These are phyloP conservation scores for Brachionus rotundiformis DNA, from an alignment of 1,140 invertebrate genomes.

Conservation along the genomic window DNA sequence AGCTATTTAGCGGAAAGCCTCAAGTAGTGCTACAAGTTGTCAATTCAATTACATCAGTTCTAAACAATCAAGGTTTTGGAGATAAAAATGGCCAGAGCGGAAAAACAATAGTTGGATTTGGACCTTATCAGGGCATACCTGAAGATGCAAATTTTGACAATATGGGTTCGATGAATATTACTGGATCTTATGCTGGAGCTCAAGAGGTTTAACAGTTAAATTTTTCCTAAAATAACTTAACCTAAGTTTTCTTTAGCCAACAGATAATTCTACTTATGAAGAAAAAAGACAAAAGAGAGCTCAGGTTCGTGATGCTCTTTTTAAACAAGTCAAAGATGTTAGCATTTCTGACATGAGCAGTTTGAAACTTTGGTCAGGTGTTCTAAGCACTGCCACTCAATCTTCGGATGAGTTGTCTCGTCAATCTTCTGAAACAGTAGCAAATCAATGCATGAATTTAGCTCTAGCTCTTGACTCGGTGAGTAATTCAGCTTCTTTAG, in stretches of 20 bases:
- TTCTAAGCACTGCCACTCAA: background rate
- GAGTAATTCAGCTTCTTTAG: background rate
- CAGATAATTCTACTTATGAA: constrained; percentile 13
- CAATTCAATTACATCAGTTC: constrained; percentile 40
- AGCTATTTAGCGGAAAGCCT: constrained; percentile 16
- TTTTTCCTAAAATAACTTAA: background rate
- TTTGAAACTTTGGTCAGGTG: constrained; percentile 7
- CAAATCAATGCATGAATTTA: constrained; percentile 17
- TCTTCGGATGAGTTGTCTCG: constrained; percentile 30
- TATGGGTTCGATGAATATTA: background rate
- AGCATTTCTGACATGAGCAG: constrained; percentile 28
- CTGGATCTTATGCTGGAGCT: background rate
- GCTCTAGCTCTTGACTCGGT: background rate
- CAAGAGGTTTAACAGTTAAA: background rate
- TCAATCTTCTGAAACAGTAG: background rate
- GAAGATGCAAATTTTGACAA: constrained; percentile 25
- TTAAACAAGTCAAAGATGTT: background rate
- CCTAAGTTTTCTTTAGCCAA: background rate
- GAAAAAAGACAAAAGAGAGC: constrained; percentile 16
- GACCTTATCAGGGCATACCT: constrained; percentile 22
- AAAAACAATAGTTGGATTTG: constrained; percentile 33
- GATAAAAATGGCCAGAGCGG: constrained; percentile 23
- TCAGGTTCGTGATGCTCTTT: constrained; percentile 6
- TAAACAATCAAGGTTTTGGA: constrained; percentile 34
- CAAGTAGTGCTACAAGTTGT: constrained; percentile 18